These are phyloP conservation scores for Teinopalpus imperialis DNA, from an alignment of 2,888 invertebrate species.

Conservation along the genomic window DNA sequence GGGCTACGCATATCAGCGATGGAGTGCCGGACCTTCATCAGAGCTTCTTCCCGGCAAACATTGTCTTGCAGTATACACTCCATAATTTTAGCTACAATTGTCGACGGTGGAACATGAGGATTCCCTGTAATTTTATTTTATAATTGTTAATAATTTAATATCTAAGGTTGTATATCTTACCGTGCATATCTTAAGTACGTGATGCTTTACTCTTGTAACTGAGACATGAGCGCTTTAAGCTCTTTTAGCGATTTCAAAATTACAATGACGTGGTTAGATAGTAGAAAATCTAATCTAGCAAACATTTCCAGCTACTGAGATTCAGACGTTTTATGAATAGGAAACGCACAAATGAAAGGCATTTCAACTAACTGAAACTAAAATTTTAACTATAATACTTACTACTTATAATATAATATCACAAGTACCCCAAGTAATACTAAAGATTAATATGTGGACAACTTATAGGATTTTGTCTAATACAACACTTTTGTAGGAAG, in stretches of 20 bases:
- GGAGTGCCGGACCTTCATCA: constrained; percentile 67
- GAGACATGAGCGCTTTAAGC: too few species aligned
- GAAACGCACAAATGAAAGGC: too few species aligned
- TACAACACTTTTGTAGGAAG: constrained; percentile 5
- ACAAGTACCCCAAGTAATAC: not conserved
- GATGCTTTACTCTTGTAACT: too few species aligned
- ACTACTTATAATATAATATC: too few species aligned
- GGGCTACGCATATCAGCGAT: constrained; percentile 68
- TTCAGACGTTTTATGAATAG: too few species aligned
- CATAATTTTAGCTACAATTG: constrained; percentile 91
- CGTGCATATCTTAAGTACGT: too few species aligned
- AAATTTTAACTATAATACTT: not conserved
- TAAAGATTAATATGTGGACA: too few species aligned
- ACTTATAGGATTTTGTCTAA: too few species aligned
- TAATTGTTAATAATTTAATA: too few species aligned
- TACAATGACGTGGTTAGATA: not conserved
- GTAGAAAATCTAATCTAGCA: too few species aligned
- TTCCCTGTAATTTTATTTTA: constrained; percentile 78
- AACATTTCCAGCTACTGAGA: too few species aligned
- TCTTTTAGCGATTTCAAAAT: not conserved
- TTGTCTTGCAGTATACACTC: constrained; percentile 85
- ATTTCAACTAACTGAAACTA: not conserved
- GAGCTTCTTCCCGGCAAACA: constrained; percentile 71
- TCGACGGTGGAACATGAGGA: constrained; percentile 89
- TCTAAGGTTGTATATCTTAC: too few species aligned